phyloP scores from a whole-genome alignment of 2,888 invertebrate species.

The Cetonia aurata region DNA sequence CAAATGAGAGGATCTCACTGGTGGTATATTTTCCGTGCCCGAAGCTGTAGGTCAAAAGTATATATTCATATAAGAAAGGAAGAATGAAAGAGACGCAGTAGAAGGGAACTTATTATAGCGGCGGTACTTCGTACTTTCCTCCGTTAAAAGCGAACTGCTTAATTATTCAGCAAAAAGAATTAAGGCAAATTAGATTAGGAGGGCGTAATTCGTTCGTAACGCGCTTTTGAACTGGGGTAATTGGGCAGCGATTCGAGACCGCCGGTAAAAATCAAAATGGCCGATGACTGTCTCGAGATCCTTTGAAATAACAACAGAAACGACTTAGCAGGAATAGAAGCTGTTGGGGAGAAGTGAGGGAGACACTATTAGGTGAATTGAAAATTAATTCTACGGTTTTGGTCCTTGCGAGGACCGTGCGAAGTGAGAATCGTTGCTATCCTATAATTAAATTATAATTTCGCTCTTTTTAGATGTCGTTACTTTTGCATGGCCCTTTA shows the following conservation, averaged over 20 bases:
- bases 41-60: too few species aligned
- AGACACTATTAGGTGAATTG: slow-evolving; percentile 45
- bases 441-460: too few species aligned
- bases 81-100: too few species aligned
- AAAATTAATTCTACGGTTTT: slow-evolving; percentile 62
- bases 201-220: slow-evolving; percentile 64
- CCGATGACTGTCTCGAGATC: slow-evolving; percentile 54
- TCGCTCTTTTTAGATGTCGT: too few species aligned
- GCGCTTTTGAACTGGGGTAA: slow-evolving; percentile 61
- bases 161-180: slow-evolving; percentile 59
- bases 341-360: neutral
- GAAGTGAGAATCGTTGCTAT: too few species aligned
- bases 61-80: too few species aligned
- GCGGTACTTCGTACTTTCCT: too few species aligned
- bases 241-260: slow-evolving; percentile 62
- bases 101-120: too few species aligned
- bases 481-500: neutral
- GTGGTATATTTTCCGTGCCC: too few species aligned
- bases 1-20: too few species aligned
- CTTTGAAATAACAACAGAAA: slow-evolving; percentile 54
- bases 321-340: neutral
- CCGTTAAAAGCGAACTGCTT: slow-evolving; percentile 56
- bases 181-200: slow-evolving; percentile 62
- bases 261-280: slow-evolving; percentile 64
- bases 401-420: neutral